Conservation (phyloP, 2,797 vertebrate species). For the Coendou prehensilis region DNA sequence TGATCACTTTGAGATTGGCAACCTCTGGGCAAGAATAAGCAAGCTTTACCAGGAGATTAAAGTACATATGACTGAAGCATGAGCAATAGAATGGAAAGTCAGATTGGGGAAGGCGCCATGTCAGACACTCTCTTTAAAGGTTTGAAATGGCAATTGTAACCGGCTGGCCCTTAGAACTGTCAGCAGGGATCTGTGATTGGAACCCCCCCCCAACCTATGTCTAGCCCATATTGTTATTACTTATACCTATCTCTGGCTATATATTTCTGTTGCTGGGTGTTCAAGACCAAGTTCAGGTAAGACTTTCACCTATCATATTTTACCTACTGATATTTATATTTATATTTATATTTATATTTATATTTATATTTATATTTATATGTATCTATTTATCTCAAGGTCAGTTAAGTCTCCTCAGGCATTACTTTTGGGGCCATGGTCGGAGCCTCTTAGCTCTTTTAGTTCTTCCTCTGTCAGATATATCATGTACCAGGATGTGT, state of each 20-base stretch:
- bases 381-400: not conserved
- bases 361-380: not conserved
- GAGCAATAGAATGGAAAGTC: not conserved
- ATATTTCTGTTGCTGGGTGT: not conserved
- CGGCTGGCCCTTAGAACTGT: not conserved
- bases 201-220: not conserved
- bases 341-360: not conserved
- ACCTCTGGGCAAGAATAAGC: not conserved
- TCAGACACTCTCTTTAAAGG: not conserved
- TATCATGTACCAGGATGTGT: not conserved
- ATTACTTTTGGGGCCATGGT: not conserved
- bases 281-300: not conserved
- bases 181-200: not conserved
- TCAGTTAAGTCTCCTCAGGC: not conserved
- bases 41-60: not conserved
- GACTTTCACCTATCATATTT: not conserved
- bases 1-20: not conserved
- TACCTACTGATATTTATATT: not conserved
- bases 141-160: not conserved
- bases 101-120: not conserved
- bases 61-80: not conserved
- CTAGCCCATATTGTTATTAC: not conserved
- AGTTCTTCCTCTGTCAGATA: not conserved
- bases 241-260: not conserved
- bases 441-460: not conserved